phyloP scores from a whole-genome alignment of 2,888 invertebrate species.

The Phoenoteleia sp. region DNA sequence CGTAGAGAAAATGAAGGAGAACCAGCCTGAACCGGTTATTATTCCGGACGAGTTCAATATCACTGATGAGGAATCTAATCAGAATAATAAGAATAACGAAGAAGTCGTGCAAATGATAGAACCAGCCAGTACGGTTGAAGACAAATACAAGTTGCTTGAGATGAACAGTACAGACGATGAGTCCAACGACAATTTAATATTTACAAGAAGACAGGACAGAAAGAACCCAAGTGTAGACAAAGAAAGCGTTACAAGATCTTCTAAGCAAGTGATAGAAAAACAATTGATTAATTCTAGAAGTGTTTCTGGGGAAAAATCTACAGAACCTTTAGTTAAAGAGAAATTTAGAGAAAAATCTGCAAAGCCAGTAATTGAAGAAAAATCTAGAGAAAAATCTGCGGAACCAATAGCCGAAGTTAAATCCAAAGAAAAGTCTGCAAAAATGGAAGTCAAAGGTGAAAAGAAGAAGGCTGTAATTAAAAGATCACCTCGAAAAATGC shows the following conservation, averaged over 20 bases:
- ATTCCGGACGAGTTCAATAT: slow-evolving; percentile 73
- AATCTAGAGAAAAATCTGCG: no score
- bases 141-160: slow-evolving; percentile 9
- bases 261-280: no score
- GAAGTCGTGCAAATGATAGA: background rate
- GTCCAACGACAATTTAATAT: slow-evolving; percentile 69
- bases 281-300: background rate
- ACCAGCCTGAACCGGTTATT: background rate
- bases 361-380: no score
- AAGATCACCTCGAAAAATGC: background rate
- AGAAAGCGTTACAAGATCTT: no score
- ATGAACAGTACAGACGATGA: slow-evolving; percentile 77
- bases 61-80: slow-evolving; percentile 78
- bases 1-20: slow-evolving; percentile 48
- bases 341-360: no score
- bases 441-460: no score
- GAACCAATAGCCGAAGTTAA: no score
- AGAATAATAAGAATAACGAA: slow-evolving; percentile 9
- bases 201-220: no score
- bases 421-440: no score
- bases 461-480: no score
- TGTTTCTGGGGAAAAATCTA: slow-evolving; percentile 12
- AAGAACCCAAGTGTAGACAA: no score
- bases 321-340: background rate
- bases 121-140: background rate